Evolutionary conservation across 2,888 invertebrate genomes (phyloP), one percentile per base, ranked within the genome.

Genomic region (Labia minor): DNA sequence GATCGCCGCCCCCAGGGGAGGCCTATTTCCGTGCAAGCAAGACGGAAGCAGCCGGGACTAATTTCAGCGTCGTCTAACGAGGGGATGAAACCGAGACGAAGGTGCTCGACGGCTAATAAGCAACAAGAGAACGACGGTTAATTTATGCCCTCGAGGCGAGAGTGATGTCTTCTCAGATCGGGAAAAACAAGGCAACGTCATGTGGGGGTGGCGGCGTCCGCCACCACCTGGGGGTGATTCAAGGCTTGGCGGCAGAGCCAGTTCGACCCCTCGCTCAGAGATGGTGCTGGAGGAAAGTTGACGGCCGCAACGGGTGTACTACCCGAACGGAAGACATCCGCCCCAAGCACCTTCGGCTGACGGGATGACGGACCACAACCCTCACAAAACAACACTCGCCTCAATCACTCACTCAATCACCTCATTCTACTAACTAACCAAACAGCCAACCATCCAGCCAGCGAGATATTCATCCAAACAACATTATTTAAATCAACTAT

Each of bases 91-190:
- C 49, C 14, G 49, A 49, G 49, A 49, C 14, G 8, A 49, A 49
- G 49, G 49, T 49, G 49, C 16, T n/a, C 49, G 16, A 11, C 14
- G n/a, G 16, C 49, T 49, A 49, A 49, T 49, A 49, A 49, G 49
- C 49, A 49, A 49, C 49, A 49, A 14, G 49, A 49, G 49, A 49
- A 49, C n/a, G n/a, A 4, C 49, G n/a, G 49, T 49, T 49, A 49
- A 49, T 49, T 49, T 49, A 49, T 49, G 49, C 49, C 49, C 49
- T 49, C 3, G 49, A 49, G 49, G 49, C 49, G 14, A 49, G 49
- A 49, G 49, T 49, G 49, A 49, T 49, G 49, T 49, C 49, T 49
- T 49, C 49, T 49, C 49, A 49, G 14, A 49, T 49, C 49, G 16
- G 16, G 8, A 49, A 49, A 49, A 49, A n/a, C 49, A 11, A 49